Evolutionary conservation across 2,113 vertebrate genomes (phyloP), one percentile per base, ranked within the genome.

Genomic region (Anolis sagrei): DNA sequence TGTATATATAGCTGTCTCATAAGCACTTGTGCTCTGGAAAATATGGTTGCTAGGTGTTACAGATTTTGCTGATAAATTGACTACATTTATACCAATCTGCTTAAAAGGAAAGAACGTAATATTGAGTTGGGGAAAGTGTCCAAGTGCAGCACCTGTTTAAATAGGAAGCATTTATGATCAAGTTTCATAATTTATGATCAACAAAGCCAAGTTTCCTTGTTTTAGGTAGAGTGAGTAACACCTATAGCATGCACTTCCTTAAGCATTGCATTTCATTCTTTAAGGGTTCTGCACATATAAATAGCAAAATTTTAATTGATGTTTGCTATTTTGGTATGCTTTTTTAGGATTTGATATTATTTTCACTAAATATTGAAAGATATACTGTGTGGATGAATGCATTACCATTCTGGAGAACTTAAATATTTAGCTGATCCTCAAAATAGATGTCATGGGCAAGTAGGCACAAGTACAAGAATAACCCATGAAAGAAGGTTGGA

Each of bases 361-460:
- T 68, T 73, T 21, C 21, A n/a, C 9, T 58, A 69, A 58, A 66
- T 84, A 21, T 58, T 6, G 21, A 54, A 64, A 79, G 80, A 75
- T 82, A 21, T 21, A 36, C 21, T 23, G 13, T 44, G 19, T 49
- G 34, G 19, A 69, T 48, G 48, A 77, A 82, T 44, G 48, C 48
- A 48, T 58, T 66, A 58, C 29, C 54, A 58, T 69, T 62, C 74
- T 78, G 27, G 77, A 78, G 25, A 48, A 13, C 77, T 74, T 58
- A 66, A 79, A 39, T 87, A 49, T 69, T 73, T 39, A 54, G 34
- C 61, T 66, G 13, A 54, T 80, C 36, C 82, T 84, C 51, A 75
- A 84, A 84, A 81, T 75, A 88, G 62, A 66, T 79, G 70, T 44
- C 82, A 84, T 25, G 32, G 82, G 70, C 82, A 76, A 75, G 87